Evolutionary conservation across 2,113 vertebrate genomes (phyloP).

Genomic region (Gallinago paraguaiae): DNA sequence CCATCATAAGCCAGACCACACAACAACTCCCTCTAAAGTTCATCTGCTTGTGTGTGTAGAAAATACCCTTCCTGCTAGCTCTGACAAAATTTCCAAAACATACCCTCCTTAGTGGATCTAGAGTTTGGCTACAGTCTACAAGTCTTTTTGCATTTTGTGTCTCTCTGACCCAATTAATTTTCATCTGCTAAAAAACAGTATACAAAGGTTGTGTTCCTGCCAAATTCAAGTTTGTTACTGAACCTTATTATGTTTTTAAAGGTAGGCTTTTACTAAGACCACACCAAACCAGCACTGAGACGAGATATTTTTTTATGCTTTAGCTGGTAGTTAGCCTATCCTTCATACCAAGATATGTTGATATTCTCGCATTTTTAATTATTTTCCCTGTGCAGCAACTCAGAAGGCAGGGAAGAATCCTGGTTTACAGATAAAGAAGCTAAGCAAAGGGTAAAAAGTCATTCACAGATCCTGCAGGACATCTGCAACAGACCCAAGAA

Average conservation of each 20-base stretch:
- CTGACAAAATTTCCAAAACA: not conserved
- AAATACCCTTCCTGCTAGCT: not conserved
- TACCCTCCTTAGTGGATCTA: not conserved
- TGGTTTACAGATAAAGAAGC: not conserved
- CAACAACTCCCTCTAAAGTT: not conserved
- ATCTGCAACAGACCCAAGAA: not conserved
- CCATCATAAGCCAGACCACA: not conserved
- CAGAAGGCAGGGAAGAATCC: not conserved
- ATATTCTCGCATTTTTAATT: not conserved
- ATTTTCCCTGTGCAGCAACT: not conserved
- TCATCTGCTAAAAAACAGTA: not conserved
- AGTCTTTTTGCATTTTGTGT: not conserved
- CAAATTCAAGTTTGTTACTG: not conserved
- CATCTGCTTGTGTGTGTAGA: not conserved
- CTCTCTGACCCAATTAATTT: not conserved
- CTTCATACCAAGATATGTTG: not conserved
- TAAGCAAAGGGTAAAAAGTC: not conserved
- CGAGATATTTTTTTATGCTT: not conserved
- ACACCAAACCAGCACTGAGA: not conserved
- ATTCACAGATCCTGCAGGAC: not conserved
- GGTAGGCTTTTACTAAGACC: not conserved
- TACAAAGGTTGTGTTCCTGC: not conserved
- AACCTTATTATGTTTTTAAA: not conserved
- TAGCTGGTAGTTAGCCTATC: not conserved
- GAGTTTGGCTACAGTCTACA: not conserved